Evolutionary conservation across 2,113 vertebrate species (phyloP).

Genomic region (Syngnathoides biaculeatus): DNA sequence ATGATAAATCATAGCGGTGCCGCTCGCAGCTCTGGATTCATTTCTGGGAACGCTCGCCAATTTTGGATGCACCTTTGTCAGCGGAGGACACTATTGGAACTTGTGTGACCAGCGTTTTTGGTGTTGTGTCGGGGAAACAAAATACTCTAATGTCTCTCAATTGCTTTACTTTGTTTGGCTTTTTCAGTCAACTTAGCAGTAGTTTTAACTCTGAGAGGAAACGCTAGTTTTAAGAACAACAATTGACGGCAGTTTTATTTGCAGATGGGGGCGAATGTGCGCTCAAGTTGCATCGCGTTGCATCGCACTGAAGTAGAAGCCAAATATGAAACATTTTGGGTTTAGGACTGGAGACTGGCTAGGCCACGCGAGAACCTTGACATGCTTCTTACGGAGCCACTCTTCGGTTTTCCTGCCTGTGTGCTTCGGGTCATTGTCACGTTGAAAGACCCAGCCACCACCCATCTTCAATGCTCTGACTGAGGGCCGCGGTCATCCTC

Average conservation of each 20-base stretch:
- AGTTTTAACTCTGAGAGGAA: conserved; percentile 1
- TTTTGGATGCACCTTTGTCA: conserved; percentile 19
- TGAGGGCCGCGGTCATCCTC: no score
- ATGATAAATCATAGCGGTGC: conserved; percentile 58
- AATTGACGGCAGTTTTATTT: conserved; percentile 22
- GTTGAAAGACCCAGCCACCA: no score
- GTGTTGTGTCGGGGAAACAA: background rate
- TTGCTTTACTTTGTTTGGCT: background rate
- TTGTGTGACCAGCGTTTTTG: background rate
- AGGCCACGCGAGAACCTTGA: no score
- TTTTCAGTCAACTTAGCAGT: conserved; percentile 1
- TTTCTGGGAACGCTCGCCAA: conserved; percentile 49
- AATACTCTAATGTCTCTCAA: no score
- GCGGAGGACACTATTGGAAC: background rate
- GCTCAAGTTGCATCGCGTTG: background rate
- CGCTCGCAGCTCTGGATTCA: conserved; percentile 39
- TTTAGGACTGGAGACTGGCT: no score
- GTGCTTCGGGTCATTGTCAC: no score
- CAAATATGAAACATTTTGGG: conserved; percentile 3
- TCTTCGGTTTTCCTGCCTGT: no score
- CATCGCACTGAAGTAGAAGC: conserved; percentile 6
- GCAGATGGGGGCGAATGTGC: conserved; percentile 16
- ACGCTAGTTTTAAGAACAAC: conserved; percentile 41
- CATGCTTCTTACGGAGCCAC: no score
- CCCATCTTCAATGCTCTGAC: no score